Conservation (phyloP, 2,888 invertebrate species). For the Pyrochroa serraticornis region DNA sequence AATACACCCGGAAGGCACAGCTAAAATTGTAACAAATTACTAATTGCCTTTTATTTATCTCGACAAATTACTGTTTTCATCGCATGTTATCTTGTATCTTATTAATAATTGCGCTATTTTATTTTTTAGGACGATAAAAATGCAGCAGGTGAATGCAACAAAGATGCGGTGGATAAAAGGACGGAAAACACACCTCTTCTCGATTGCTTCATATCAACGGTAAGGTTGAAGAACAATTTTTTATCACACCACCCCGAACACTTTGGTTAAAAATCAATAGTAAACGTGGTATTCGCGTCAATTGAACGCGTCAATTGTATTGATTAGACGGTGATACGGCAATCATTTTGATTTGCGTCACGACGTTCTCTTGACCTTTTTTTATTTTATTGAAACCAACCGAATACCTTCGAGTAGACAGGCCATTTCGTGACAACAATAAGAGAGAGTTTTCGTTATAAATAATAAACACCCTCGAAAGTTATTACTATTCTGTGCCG, state of each 20-base stretch:
- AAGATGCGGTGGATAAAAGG: slow-evolving; percentile 23
- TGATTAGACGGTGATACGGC: slow-evolving; percentile 25
- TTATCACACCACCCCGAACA: background rate
- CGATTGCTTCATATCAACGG: slow-evolving; percentile 51
- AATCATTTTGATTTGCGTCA: slow-evolving; percentile 37
- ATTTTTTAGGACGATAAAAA: slow-evolving; percentile 44
- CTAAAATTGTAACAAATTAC: no score
- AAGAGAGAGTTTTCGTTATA: no score
- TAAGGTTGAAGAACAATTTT: slow-evolving; percentile 35
- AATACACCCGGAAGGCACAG: no score
- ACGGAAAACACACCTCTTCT: slow-evolving; percentile 42
- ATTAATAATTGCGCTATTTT: slow-evolving; percentile 3
- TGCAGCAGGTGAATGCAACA: slow-evolving; percentile 24
- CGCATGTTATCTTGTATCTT: no score
- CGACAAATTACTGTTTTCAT: no score
- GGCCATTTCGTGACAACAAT: no score
- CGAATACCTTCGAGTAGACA: no score
- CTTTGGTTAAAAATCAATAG: background rate
- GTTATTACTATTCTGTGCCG: no score
- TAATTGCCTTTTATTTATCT: no score
- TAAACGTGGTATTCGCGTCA: slow-evolving; percentile 5
- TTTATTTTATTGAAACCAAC: background rate
- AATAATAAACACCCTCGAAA: no score
- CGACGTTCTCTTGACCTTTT: slow-evolving; percentile 40
- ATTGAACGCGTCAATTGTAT: slow-evolving; percentile 25